Evolutionary conservation across 2,888 invertebrate genomes (phyloP).

Genomic region (Polydesmus complanatus): DNA sequence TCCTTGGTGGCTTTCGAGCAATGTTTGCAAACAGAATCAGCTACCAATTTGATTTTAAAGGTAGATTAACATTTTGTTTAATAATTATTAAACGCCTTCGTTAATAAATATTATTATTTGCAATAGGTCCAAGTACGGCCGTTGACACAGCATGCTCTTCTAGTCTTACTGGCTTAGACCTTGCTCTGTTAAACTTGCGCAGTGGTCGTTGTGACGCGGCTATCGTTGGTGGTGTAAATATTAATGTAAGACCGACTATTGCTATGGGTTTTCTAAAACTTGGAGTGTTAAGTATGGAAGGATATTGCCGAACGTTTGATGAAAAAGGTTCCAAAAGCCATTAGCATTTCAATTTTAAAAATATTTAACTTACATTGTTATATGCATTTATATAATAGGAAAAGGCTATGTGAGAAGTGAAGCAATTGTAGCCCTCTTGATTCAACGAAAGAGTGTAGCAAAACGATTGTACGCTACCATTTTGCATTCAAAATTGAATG

Average conservation of each 20-base stretch:
- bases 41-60: not conserved
- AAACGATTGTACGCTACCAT: slow-evolving; percentile 72
- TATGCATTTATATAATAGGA: slow-evolving; percentile 34
- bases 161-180: slow-evolving; percentile 77
- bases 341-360: slow-evolving; percentile 26
- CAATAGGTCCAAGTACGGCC: slow-evolving; percentile 86
- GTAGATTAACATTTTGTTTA: slow-evolving; percentile 21
- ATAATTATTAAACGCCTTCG: too few relatives aligned
- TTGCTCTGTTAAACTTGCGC: slow-evolving; percentile 64
- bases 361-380: not conserved
- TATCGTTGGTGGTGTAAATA: slow-evolving; percentile 78
- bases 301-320: slow-evolving; percentile 90
- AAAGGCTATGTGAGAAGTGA: slow-evolving; percentile 86
- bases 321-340: too few relatives aligned
- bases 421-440: slow-evolving; percentile 62
- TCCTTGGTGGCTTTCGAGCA: not conserved
- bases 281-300: slow-evolving; percentile 82
- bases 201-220: slow-evolving; percentile 86
- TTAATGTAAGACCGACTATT: slow-evolving; percentile 75
- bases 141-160: slow-evolving; percentile 97
- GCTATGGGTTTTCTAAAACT: slow-evolving; percentile 87
- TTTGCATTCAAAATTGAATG: slow-evolving; percentile 76
- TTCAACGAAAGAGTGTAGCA: slow-evolving; percentile 64
- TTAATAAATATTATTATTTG: too few relatives aligned
- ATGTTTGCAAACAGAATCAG: not conserved